phyloP scores from a whole-genome alignment of 2,113 vertebrate species.

The Scomber japonicus region DNA sequence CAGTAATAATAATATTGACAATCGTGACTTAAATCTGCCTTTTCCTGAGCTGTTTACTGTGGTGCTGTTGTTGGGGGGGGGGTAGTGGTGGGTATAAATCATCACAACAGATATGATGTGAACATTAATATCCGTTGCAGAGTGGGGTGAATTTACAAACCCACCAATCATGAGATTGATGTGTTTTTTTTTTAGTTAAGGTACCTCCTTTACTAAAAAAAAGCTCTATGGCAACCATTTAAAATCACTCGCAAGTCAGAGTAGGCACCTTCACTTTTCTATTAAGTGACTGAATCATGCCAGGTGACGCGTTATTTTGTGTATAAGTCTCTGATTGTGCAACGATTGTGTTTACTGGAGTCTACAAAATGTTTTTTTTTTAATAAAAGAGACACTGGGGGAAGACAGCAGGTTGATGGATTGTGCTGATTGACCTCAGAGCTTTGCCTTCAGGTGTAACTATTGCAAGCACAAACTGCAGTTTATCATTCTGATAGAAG shows the following conservation, averaged over 20 bases:
- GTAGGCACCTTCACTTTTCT: slow-evolving; percentile 31
- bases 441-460: slow-evolving; percentile 35
- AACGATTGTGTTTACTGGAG: slow-evolving; percentile 7
- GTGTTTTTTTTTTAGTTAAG: neutral
- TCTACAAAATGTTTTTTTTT: slow-evolving; percentile 18
- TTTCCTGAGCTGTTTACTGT: neutral
- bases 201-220: too few relatives aligned
- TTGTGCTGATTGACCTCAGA: slow-evolving; percentile 44
- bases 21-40: slow-evolving; percentile 10
- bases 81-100: neutral
- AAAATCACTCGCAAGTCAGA: slow-evolving; percentile 5
- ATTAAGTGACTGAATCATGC: slow-evolving; percentile 1
- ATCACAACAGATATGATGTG: neutral
- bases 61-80: neutral
- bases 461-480: slow-evolving; percentile 15
- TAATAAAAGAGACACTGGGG: slow-evolving; percentile 39
- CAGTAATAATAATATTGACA: slow-evolving; percentile 8
- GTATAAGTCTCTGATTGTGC: neutral
- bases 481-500: slow-evolving; percentile 51
- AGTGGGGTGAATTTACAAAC: neutral
- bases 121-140: neutral
- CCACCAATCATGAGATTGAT: slow-evolving; percentile 1
- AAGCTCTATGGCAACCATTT: slow-evolving; percentile 30
- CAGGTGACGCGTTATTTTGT: neutral
- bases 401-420: slow-evolving; percentile 7